These are phyloP conservation scores for Arctopsyche grandis DNA, from an alignment of 1,140 invertebrate genomes.

Conservation along the genomic window DNA sequence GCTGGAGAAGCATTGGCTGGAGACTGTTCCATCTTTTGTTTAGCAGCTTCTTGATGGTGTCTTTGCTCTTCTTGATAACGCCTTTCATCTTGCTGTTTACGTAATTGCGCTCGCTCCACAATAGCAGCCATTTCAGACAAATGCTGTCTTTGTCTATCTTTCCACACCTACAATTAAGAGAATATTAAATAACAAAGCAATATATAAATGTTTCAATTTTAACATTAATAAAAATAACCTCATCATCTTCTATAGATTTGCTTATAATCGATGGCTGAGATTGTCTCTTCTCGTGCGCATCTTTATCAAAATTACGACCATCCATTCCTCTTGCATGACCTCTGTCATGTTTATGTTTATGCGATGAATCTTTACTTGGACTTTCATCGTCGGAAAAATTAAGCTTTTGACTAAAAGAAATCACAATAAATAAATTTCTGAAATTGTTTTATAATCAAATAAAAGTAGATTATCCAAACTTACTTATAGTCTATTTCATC, in stretches of 20 bases:
- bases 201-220: not conserved
- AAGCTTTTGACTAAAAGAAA: conserved; percentile 81
- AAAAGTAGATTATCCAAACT: conserved; percentile 40
- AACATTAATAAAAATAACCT: conserved; percentile 33
- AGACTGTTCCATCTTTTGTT: conserved; percentile 34
- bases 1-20: conserved; percentile 42
- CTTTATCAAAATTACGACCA: conserved; percentile 21
- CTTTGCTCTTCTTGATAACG: conserved; percentile 70
- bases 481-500: conserved; percentile 95
- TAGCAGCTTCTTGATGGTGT: conserved; percentile 58
- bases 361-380: conserved; percentile 60
- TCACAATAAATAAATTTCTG: not conserved
- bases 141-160: conserved; percentile 39
- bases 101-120: conserved; percentile 78
- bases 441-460: not conserved
- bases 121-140: conserved; percentile 69
- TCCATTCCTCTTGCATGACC: not conserved
- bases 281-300: conserved; percentile 18
- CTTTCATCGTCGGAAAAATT: conserved; percentile 93
- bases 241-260: conserved; percentile 48
- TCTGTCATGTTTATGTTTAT: conserved; percentile 57
- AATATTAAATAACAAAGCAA: conserved; percentile 6
- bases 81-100: conserved; percentile 85
- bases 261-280: conserved; percentile 17
- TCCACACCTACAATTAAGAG: conserved; percentile 42